Evolutionary conservation across 2,888 invertebrate species (phyloP), one percentile per base, ranked within the genome.

Genomic region (Brachypalpus laphriformis): DNA sequence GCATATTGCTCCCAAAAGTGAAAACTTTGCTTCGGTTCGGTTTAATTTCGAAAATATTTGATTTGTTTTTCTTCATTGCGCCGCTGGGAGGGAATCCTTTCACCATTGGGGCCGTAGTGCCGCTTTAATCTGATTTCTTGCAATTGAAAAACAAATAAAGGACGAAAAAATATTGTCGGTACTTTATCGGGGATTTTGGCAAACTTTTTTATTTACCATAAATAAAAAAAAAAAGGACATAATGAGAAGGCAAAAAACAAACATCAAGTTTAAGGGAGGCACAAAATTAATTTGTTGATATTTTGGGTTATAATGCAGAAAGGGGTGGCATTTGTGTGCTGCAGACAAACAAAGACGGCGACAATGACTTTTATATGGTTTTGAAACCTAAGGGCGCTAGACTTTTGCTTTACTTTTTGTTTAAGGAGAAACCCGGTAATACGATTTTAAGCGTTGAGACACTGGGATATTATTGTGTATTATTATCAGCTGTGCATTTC

Each of bases 21-120:
- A 40, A 61, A 68, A 63, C 54, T 54, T 47, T 8, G 66, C 14
- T 54, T 74, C 45, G 59, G 45, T 74, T 63, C 22, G 47, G 77
- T 70, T 63, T 82, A 75, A 70, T 70, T 82, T 75, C 54, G 22
- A 42, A 70, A 75, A 82, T 65, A 70, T 82, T 82, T 75, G 68
- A 61, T 81, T 74, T 61, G 28, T 16, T 57, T 63, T 63, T 37
- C 9, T 16, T 25, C 56, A 22, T 45, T 63, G 68, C 34, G 63
- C 74, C 51, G 14, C 18, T 72, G 22, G 61, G 51, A 47, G 42
- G 25, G 14, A 75, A 75, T 75, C 68, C 75, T 75, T 82, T 75
- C 34, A 25, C 61, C 25, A 56, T n/a, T 25, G 63, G 42, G 51
- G 59, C 34, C 56, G 14, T 45, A 54, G 56, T 70, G 70, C 34